These are phyloP conservation scores for Microtus montanus DNA, from an alignment of 2,113 vertebrate species.

Conservation along the genomic window DNA sequence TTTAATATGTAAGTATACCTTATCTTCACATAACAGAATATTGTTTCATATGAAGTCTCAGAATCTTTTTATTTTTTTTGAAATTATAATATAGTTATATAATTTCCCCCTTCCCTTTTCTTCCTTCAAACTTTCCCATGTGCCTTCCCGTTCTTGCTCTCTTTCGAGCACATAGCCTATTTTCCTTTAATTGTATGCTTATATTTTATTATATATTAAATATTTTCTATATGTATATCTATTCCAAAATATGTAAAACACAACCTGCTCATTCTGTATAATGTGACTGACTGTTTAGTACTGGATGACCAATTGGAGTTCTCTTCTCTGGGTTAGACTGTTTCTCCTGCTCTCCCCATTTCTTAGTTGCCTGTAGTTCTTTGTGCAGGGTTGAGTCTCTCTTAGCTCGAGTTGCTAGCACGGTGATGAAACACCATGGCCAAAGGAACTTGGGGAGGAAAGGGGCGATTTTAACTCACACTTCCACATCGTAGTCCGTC, in stretches of 20 bases:
- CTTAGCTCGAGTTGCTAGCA: not conserved
- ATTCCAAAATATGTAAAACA: not conserved
- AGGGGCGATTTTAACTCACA: no score
- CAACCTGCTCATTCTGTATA: not conserved
- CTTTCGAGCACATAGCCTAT: not conserved
- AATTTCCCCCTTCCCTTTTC: not conserved
- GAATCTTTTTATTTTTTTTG: not conserved
- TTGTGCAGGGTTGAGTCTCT: not conserved
- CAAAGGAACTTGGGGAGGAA: not conserved
- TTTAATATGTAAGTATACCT: constrained; percentile 9
- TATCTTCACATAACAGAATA: not conserved
- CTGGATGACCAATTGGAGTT: not conserved
- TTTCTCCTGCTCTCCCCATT: not conserved
- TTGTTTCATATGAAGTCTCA: not conserved
- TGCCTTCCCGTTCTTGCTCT: not conserved
- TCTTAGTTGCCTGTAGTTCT: not conserved
- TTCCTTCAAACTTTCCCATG: not conserved
- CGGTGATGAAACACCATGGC: not conserved
- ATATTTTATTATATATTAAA: not conserved
- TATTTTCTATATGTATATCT: not conserved
- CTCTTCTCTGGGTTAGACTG: not conserved
- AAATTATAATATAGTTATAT: not conserved
- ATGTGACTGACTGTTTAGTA: not conserved
- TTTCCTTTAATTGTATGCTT: not conserved
- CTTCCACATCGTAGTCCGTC: no score